A percentile compares a stretch with the other conserved stretches of the same genome.
Conservation (phyloP, 2,888 invertebrate species). For the Brachypterus glaber region DNA sequence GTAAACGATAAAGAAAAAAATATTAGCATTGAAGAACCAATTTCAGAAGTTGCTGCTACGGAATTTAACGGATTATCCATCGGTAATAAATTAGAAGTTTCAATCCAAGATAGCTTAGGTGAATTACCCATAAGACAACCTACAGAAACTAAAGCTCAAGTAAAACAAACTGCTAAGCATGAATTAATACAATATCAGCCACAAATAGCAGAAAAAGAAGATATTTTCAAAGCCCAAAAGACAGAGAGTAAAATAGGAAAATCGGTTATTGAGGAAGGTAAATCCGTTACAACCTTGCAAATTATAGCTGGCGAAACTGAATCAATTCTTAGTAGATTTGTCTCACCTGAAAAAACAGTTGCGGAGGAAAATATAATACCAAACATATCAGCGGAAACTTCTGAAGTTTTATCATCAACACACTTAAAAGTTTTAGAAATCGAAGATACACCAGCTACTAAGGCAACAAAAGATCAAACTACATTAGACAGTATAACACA, state of each 20-base stretch:
- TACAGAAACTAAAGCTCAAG: conserved; percentile 27
- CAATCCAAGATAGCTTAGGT: too few relatives aligned
- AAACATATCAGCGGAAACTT: conserved; percentile 41
- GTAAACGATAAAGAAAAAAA: conserved; percentile 34
- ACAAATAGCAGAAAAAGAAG: conserved; percentile 35
- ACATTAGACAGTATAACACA: conserved; percentile 24
- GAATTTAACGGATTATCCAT: too few relatives aligned
- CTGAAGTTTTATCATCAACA: conserved; percentile 26
- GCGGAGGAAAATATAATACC: conserved; percentile 36
- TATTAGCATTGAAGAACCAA: conserved; percentile 25
- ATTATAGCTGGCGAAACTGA: conserved; percentile 44
- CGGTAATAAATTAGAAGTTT: too few relatives aligned
- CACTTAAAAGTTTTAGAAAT: conserved; percentile 16
- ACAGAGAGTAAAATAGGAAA: conserved; percentile 36
- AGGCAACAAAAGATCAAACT: conserved; percentile 20
- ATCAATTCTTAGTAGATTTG: conserved; percentile 21
- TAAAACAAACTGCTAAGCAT: conserved; percentile 32
- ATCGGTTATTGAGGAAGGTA: conserved; percentile 38
- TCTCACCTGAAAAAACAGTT: conserved; percentile 29
- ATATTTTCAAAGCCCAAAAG: conserved; percentile 17
- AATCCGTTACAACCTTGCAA: conserved; percentile 42
- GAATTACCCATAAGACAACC: too few relatives aligned
- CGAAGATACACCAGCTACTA: conserved; percentile 17
- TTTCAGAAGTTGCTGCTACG: too few relatives aligned
- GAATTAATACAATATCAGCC: conserved; percentile 32